Evolutionary conservation across 2,797 vertebrate species (phyloP), one percentile per base, ranked within the genome.

Genomic region (Chromis chromis): DNA sequence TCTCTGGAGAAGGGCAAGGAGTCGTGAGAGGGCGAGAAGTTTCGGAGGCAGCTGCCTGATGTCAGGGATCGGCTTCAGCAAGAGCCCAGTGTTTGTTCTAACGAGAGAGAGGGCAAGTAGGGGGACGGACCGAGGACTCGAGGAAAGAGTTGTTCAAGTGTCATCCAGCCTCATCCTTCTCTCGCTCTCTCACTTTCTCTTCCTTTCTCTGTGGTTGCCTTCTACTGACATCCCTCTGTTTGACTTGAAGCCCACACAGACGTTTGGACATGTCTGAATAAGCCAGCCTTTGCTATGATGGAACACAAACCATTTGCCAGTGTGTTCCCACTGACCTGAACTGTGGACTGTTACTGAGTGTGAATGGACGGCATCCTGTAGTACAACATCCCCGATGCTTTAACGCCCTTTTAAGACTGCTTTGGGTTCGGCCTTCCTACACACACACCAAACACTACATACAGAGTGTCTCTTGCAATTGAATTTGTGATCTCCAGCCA

Each of bases 1-100:
- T 94, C 93, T 56, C 82, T 95, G 87, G 94, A 96, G 82, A 95
- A 96, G 65, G 92, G 93, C 76, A 96, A 96, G 85, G 92, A 93
- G 65, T 95, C 94, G 3, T 96, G 93, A 94, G 84, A 67, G 59
- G 63, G 54, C 17, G 61, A 36, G 63, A 53, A 52, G 66, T 72
- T 66, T 50, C 40, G 1, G 79, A 25, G 66, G 70, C 65, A 74
- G 62, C 76, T 33, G 62, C 52, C 64, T 48, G 68, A 44, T 31
- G 63, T 75, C 70, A 36, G 69, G 65, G 70, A 42, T 60, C 27
- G 16, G 52, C 74, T 58, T 16, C 7, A 57, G 66, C 65, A 62
- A 33, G 67, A 56, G 53, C 65, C 19, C 10, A 1, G 24, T 13
- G 39, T 61, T 71, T 46, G 46, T 36, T 40, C 40, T 70, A 59